phyloP scores from a whole-genome alignment of 2,888 invertebrate species.

The Halictus quadricinctus region DNA sequence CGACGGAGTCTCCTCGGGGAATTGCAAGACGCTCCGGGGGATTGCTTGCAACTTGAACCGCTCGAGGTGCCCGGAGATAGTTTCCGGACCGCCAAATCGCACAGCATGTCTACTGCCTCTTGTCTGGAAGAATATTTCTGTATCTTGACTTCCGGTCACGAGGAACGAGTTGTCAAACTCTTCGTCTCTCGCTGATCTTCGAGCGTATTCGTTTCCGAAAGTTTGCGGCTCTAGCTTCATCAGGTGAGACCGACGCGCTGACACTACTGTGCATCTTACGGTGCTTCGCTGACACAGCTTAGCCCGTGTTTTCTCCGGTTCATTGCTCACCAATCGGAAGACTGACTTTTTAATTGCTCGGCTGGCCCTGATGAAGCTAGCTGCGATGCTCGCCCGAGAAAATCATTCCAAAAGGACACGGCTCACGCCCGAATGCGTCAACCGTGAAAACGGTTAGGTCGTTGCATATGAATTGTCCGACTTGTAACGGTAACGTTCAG shows the following conservation, averaged over 20 bases:
- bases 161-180: neutral
- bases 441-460: neutral
- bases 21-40: conserved; percentile 84
- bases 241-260: neutral
- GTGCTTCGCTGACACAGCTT: neutral
- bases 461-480: neutral
- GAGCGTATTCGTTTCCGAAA: neutral
- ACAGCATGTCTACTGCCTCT: conserved; percentile 93
- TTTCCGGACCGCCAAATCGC: conserved; percentile 90
- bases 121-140: conserved; percentile 83
- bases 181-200: neutral
- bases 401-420: neutral
- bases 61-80: conserved; percentile 85
- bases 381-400: neutral
- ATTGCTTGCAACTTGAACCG: conserved; percentile 80
- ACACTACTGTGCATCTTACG: neutral
- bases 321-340: neutral
- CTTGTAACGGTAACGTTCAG: neutral
- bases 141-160: neutral
- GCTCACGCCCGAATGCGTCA: neutral
- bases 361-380: neutral
- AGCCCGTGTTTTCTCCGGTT: neutral
- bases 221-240: too few species aligned
- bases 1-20: conserved; percentile 86
- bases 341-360: neutral